phyloP scores from a whole-genome alignment of 2,888 invertebrate genomes.

The Apamea anceps region DNA sequence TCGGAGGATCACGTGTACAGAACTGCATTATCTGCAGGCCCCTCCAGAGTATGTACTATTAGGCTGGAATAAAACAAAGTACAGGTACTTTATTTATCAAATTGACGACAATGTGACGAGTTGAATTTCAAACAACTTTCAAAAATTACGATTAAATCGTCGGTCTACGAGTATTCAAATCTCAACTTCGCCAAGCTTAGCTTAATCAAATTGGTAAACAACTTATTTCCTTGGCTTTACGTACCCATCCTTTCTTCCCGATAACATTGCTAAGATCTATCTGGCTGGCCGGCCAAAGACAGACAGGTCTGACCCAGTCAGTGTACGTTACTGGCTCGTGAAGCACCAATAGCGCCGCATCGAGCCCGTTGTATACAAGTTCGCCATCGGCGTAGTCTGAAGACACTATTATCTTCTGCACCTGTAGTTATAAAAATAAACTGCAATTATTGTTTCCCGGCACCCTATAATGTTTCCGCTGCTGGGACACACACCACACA shows the following conservation, averaged over 20 bases:
- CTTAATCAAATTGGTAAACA: neutral
- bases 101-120: neutral
- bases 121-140: neutral
- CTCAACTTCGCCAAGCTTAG: neutral
- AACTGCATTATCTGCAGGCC: neutral
- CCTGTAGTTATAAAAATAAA: neutral
- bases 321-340: neutral
- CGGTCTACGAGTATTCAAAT: neutral
- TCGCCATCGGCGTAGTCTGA: rapidly evolving
- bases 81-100: neutral
- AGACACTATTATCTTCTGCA: neutral
- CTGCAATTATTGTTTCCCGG: neutral
- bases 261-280: neutral
- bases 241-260: conserved; percentile 5
- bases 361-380: neutral
- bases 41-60: neutral
- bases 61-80: neutral
- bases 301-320: conserved; percentile 6
- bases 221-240: neutral
- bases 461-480: no score
- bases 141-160: neutral
- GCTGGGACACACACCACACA: no score
- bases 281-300: neutral
- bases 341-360: neutral
- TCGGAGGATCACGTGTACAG: neutral